A percentile compares a stretch with the other conserved stretches of the same genome.
Conservation (phyloP, 2,113 vertebrate species). For the Nothobranchius kuhntae region DNA sequence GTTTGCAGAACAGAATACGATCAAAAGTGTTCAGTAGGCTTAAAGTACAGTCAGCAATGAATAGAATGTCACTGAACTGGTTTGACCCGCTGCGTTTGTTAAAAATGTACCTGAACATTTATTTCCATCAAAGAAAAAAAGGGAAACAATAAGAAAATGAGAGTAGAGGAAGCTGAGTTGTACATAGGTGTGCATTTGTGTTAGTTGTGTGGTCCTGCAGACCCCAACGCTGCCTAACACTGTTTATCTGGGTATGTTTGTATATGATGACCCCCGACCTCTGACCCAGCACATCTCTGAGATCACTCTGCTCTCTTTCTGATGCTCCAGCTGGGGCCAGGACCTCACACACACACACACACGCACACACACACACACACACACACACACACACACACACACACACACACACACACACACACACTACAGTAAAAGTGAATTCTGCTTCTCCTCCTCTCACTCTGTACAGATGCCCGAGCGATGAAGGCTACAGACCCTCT, state of each 20-base stretch:
- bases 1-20: too few relatives aligned
- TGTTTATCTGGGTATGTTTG: slow-evolving; percentile 67
- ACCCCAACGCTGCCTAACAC: slow-evolving; percentile 36
- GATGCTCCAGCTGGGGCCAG: slow-evolving; percentile 50
- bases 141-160: not conserved
- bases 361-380: slow-evolving; percentile 18
- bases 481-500: slow-evolving; percentile 50
- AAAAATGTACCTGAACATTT: too few relatives aligned
- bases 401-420: slow-evolving; percentile 23
- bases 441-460: slow-evolving; percentile 25
- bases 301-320: slow-evolving; percentile 48
- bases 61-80: too few relatives aligned
- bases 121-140: slow-evolving; percentile 3
- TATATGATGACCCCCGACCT: slow-evolving; percentile 61
- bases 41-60: too few relatives aligned
- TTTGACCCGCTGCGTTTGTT: too few relatives aligned
- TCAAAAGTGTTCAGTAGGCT: too few relatives aligned
- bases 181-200: slow-evolving; percentile 40
- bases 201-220: slow-evolving; percentile 58
- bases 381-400: slow-evolving; percentile 16
- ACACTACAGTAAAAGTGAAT: slow-evolving; percentile 49
- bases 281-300: slow-evolving; percentile 58
- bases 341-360: slow-evolving; percentile 45
- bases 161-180: not conserved
- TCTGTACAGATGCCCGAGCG: slow-evolving; percentile 26